phyloP scores from a whole-genome alignment of 2,888 invertebrate genomes.

The Dimorphilus gyrociliatus region DNA sequence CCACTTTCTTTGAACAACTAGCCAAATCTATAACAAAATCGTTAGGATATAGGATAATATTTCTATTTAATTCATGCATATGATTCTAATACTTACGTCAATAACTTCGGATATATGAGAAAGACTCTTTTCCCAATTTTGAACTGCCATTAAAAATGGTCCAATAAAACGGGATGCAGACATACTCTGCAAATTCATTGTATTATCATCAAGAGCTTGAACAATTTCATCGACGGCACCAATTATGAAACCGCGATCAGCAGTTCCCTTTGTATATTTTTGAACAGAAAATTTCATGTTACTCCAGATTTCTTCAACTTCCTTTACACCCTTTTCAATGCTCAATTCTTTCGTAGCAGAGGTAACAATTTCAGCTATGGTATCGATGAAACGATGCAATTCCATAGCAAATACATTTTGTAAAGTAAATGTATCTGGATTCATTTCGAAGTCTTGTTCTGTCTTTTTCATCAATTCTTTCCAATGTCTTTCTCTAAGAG shows the following conservation, averaged over 20 bases:
- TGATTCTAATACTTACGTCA: constrained; percentile 42
- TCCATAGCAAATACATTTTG: constrained; percentile 87
- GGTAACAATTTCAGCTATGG: constrained; percentile 67
- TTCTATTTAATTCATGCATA: background rate
- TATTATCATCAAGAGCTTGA: constrained; percentile 66
- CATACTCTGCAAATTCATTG: constrained; percentile 79
- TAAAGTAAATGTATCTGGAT: constrained; percentile 68
- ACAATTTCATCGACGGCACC: constrained; percentile 67
- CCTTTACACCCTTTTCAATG: constrained; percentile 73
- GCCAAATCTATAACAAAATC: constrained; percentile 48
- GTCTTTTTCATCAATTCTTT: constrained; percentile 69
- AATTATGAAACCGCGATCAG: constrained; percentile 62
- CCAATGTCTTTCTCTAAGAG: constrained; percentile 78
- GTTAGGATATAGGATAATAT: background rate
- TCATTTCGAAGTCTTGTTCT: constrained; percentile 63
- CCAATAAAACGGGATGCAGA: constrained; percentile 54
- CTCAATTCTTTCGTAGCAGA: constrained; percentile 73
- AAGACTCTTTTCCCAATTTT: constrained; percentile 66
- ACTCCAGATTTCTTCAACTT: constrained; percentile 51
- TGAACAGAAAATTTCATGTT: constrained; percentile 38
- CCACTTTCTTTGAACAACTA: constrained; percentile 72
- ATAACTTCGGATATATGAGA: constrained; percentile 67
- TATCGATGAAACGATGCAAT: constrained; percentile 58
- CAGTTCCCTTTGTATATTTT: constrained; percentile 44
- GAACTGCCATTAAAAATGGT: constrained; percentile 63